Base-by-base conservation (phyloP, 2,797 vertebrate species). In the Zonotrichia albicollis region DNA sequence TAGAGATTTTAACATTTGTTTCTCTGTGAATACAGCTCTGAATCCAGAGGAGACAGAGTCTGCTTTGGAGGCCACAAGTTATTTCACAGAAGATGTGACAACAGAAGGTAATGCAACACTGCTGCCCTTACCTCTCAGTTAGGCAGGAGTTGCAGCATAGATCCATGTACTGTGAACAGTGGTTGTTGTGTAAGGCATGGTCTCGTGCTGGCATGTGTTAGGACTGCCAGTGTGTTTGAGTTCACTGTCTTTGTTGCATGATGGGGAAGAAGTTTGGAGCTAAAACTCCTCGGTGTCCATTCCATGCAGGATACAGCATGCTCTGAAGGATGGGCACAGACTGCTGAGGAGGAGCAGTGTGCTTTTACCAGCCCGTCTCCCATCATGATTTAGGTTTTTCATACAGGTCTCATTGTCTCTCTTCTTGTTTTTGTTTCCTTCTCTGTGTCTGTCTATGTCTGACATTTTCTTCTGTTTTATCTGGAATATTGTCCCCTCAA, bases 11-110 rank as follows among this genome's bases (percentile, higher is more conserved):
- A 92, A 90, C 22, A 10, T 89, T 91, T 84, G 50, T 26, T 89
- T 95, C 67, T 94, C 50, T 94, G 46, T 58, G 27, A 90, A 55
- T 66, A 61, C 93, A 99, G 99, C 99, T 88, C 96, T 99, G 91
- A 98, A 97, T 97, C 97, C 98, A 17, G 99, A 99, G 89, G 99
- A 99, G 95, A 98, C 99, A 0, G 99, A 99, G 93, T 99, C 99
- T 30, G 99, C 99, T 78, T 97, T 99, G 94, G 99, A 99, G 91
- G 99, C 99, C 3, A 95, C 99, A 17, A 98, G 97, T 66, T 99
- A 98, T 81, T 99, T 99, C 96, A 99, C 98, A 6, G 98, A 99
- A 26, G 98, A 98, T 51, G 96, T 97, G 89, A 91, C 97, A 36
- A 93, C 97, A 43, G 98, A 98, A 97, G 98, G 98, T 99, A 96